Evolutionary conservation across 2,888 invertebrate genomes (phyloP).

Genomic region (Stenoptilia bipunctidactyla): DNA sequence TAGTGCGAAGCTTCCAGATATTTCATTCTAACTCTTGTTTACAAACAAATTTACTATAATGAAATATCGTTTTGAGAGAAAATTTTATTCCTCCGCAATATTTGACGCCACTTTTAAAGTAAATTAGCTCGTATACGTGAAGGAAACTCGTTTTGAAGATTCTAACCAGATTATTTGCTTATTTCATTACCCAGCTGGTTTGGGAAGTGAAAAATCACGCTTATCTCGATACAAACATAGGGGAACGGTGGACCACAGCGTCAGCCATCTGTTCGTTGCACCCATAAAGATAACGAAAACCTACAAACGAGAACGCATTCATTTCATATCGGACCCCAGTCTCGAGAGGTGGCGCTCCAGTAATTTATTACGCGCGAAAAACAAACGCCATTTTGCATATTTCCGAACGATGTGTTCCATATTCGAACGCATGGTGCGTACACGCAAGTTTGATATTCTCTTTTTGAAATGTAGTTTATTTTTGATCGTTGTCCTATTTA

Average conservation of each 20-base stretch:
- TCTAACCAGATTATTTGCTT: slow-evolving; percentile 49
- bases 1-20: background rate
- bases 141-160: slow-evolving; percentile 40
- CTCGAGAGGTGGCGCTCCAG: slow-evolving; percentile 36
- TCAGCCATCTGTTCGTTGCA: slow-evolving; percentile 68
- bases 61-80: no score
- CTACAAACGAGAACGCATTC: slow-evolving; percentile 55
- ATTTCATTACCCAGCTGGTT: slow-evolving; percentile 57
- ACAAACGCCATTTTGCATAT: slow-evolving; percentile 56
- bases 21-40: slow-evolving; percentile 18
- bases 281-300: slow-evolving; percentile 65
- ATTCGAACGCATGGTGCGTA: slow-evolving; percentile 64
- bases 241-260: slow-evolving; percentile 50
- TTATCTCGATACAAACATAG: slow-evolving; percentile 56
- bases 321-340: slow-evolving; percentile 51
- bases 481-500: slow-evolving; percentile 70
- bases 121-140: slow-evolving; percentile 47
- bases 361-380: slow-evolving; percentile 56
- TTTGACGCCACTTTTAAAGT: slow-evolving; percentile 7
- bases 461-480: slow-evolving; percentile 66
- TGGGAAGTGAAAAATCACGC: slow-evolving; percentile 68
- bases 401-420: slow-evolving; percentile 64
- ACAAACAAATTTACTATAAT: slow-evolving; percentile 36
- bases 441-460: slow-evolving; percentile 55
- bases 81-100: background rate